phyloP scores from a whole-genome alignment of 1,140 invertebrate species.

The Hirudo medicinalis region DNA sequence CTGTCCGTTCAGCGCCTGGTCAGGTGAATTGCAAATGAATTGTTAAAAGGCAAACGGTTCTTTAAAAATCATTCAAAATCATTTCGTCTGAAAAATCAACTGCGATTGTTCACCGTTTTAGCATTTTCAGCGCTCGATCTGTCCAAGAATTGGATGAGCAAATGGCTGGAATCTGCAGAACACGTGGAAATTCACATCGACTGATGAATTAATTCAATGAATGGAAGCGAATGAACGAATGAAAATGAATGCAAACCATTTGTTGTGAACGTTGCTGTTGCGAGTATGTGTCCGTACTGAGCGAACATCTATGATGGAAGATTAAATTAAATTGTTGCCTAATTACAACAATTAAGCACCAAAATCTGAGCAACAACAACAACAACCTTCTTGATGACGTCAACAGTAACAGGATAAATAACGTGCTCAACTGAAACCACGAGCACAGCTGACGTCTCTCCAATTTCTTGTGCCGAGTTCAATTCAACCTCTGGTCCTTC shows the following conservation, averaged over 20 bases:
- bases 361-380: background rate
- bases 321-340: background rate
- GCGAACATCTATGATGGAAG: constrained; percentile 4
- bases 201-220: constrained; percentile 1
- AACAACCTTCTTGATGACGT: constrained; percentile 8
- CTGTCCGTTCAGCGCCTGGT: background rate
- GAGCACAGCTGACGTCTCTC: background rate
- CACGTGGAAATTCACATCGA: background rate
- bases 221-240: background rate
- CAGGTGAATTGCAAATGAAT: background rate
- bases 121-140: background rate
- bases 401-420: background rate
- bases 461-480: too few species aligned
- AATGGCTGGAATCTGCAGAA: background rate
- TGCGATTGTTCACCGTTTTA: background rate
- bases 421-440: background rate
- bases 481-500: too few species aligned
- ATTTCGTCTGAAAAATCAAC: background rate
- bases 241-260: background rate
- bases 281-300: background rate
- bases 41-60: background rate
- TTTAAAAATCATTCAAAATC: background rate
- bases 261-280: background rate
- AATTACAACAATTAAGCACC: background rate
- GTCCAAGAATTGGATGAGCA: background rate